A percentile compares a stretch with the other conserved stretches of the same genome.
Evolutionary conservation across 2,888 invertebrate genomes (phyloP).

Genomic region (Macropis europaea): DNA sequence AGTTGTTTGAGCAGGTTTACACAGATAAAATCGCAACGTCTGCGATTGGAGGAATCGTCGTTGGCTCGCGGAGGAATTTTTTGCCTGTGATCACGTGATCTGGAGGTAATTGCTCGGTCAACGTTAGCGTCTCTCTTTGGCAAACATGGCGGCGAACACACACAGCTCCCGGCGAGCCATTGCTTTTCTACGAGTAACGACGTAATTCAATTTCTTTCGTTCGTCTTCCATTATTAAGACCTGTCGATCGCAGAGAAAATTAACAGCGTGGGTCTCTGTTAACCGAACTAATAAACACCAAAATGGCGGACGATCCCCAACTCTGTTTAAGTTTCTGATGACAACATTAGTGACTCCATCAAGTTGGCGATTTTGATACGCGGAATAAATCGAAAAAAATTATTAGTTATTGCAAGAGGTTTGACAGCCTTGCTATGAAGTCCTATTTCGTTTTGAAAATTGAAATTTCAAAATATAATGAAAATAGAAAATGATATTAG

Average conservation of each 20-base stretch:
- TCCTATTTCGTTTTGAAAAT: too few species aligned
- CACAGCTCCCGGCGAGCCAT: not conserved
- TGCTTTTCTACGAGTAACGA: constrained; percentile 13
- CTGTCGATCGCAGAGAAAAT: not conserved
- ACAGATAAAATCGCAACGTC: not conserved
- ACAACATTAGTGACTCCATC: too few species aligned
- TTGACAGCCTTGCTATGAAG: too few species aligned
- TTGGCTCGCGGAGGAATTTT: not conserved
- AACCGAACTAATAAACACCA: constrained; percentile 18
- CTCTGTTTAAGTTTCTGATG: too few species aligned
- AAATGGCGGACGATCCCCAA: not conserved
- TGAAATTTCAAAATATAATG: too few species aligned
- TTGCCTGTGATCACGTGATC: not conserved
- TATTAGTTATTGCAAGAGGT: too few species aligned
- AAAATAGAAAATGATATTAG: too few species aligned
- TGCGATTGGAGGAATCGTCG: too few species aligned
- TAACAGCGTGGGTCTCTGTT: not conserved
- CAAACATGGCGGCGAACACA: constrained; percentile 26
- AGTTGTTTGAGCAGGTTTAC: not conserved
- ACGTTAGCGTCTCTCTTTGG: constrained; percentile 10
- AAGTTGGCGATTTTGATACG: too few species aligned
- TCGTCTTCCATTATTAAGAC: constrained; percentile 10
- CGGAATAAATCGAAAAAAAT: too few species aligned
- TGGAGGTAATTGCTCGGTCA: constrained; percentile 19
- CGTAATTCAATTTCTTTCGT: constrained; percentile 37